A percentile compares a stretch with the other conserved stretches of the same genome.
phyloP scores from a whole-genome alignment of 1,140 invertebrate genomes.

The Wasmannia auropunctata region DNA sequence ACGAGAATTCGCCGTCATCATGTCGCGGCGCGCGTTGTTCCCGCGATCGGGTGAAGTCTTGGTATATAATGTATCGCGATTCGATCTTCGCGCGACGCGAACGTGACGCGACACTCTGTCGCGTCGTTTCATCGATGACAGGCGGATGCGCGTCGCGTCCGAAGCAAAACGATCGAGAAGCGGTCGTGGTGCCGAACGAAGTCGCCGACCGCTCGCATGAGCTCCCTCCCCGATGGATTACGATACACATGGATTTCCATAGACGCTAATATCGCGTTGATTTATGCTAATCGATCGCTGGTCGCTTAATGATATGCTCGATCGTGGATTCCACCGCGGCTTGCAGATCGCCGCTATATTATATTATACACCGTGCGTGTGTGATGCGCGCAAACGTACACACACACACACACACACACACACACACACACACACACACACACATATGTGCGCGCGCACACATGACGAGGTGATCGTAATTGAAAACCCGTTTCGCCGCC shows the following conservation, averaged over 20 bases:
- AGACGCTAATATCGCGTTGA: slow-evolving; percentile 68
- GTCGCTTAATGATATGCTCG: slow-evolving; percentile 67
- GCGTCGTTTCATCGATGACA: too few species aligned
- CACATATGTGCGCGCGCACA: not conserved
- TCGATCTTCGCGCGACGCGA: too few species aligned
- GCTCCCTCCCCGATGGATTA: slow-evolving; percentile 57
- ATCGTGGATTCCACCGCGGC: slow-evolving; percentile 57
- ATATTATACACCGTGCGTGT: not conserved
- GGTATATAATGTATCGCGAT: too few species aligned
- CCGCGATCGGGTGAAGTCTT: not conserved
- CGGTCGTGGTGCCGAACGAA: not conserved
- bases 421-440: not conserved
- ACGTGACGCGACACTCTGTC: too few species aligned
- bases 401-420: not conserved
- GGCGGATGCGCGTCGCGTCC: too few species aligned
- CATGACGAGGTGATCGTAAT: slow-evolving; percentile 61
- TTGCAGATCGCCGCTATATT: slow-evolving; percentile 37
- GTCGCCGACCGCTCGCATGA: slow-evolving; percentile 22
- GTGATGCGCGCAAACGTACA: too few species aligned
- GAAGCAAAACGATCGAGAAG: not conserved
- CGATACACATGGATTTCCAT: slow-evolving; percentile 54
- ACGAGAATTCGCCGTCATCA: not conserved
- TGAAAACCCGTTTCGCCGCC: slow-evolving; percentile 72
- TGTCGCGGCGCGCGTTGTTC: not conserved
- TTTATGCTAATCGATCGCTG: slow-evolving; percentile 74